phyloP scores from a whole-genome alignment of 2,797 vertebrate genomes.

The Tragopan temminckii region DNA sequence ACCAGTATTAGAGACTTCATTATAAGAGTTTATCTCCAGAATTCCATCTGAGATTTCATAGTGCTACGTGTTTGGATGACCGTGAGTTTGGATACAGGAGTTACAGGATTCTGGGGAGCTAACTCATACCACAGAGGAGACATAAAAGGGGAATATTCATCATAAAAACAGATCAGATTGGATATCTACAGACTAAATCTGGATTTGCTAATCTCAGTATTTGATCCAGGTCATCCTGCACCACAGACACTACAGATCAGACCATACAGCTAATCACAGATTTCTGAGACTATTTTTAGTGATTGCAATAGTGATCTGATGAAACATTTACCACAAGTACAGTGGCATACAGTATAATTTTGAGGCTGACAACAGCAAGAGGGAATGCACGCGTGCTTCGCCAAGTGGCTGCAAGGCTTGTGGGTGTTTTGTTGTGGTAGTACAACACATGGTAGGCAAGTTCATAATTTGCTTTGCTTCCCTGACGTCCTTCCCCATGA shows the following conservation, averaged over 20 bases:
- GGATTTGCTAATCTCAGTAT: background rate
- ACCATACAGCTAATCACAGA: conserved; percentile 1
- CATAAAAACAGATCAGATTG: background rate
- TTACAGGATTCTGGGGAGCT: background rate
- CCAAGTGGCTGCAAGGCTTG: background rate
- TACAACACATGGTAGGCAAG: background rate
- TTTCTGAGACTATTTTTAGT: conserved; percentile 36
- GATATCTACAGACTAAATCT: background rate
- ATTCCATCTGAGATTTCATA: background rate
- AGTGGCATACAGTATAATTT: background rate
- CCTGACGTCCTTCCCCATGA: background rate
- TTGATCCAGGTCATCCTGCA: background rate
- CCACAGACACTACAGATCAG: background rate
- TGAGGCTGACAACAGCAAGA: conserved; percentile 20
- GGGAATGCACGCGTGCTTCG: background rate
- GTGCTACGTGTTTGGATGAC: background rate
- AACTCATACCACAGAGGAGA: background rate
- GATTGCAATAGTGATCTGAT: conserved; percentile 17
- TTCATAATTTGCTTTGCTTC: conserved; percentile 1
- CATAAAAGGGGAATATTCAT: background rate
- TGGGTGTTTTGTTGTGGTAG: conserved; percentile 31
- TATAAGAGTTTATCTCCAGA: background rate
- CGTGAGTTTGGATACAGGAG: background rate
- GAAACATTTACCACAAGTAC: background rate
- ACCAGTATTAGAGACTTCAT: background rate